A percentile compares a stretch with the other conserved stretches of the same genome.
These are phyloP conservation scores for Aegotheles bennettii DNA, from an alignment of 2,113 vertebrate genomes.

Conservation along the genomic window DNA sequence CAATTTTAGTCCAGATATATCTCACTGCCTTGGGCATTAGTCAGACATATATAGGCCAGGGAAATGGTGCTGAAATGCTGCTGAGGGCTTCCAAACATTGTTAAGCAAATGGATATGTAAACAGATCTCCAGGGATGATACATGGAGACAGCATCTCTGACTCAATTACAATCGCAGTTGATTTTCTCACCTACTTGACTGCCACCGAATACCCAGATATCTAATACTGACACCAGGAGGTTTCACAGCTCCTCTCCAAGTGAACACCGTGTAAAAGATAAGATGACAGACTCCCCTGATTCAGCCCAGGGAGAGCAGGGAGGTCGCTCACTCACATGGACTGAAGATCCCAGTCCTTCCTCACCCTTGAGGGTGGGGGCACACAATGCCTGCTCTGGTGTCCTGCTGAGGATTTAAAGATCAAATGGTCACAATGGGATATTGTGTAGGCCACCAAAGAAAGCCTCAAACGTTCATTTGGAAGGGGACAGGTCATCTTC, in stretches of 20 bases:
- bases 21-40: neutral
- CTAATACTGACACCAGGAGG: neutral
- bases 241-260: neutral
- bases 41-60: neutral
- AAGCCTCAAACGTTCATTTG: neutral
- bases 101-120: constrained; percentile 21
- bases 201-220: neutral
- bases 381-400: neutral
- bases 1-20: neutral
- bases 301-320: neutral
- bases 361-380: neutral
- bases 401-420: neutral
- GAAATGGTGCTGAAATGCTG: neutral
- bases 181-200: neutral
- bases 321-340: fast-evolving
- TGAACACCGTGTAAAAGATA: neutral
- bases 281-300: neutral
- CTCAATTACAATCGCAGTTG: neutral
- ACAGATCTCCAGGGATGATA: neutral
- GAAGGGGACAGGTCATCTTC: neutral
- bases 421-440: neutral
- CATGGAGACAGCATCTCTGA: neutral
- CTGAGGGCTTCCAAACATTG: neutral
- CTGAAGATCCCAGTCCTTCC: neutral
- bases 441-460: neutral